Evolutionary conservation across 2,113 vertebrate species (phyloP).

Genomic region (Tamias sibiricus): DNA sequence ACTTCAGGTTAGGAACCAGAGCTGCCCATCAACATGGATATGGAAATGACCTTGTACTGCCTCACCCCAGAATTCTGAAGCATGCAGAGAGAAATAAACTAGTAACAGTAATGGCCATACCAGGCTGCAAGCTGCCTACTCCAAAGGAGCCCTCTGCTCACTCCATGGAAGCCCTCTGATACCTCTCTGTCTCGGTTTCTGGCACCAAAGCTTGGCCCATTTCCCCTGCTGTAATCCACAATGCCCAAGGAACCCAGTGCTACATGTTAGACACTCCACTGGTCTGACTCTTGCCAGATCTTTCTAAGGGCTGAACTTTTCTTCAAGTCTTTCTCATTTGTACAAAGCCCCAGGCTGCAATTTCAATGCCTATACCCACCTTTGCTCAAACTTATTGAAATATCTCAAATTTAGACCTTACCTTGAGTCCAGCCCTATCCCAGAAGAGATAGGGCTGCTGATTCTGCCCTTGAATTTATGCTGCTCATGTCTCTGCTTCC

Average conservation of each 20-base stretch:
- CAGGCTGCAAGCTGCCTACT: not conserved
- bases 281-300: not conserved
- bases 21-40: not conserved
- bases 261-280: not conserved
- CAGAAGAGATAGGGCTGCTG: not conserved
- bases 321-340: not conserved
- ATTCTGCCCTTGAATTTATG: not conserved
- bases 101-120: not conserved
- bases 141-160: fast-evolving
- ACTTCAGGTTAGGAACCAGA: not conserved
- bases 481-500: not conserved
- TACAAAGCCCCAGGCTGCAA: not conserved
- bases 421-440: not conserved
- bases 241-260: not conserved
- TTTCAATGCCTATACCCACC: not conserved
- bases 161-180: not conserved
- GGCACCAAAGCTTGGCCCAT: not conserved
- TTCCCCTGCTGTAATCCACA: not conserved
- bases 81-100: not conserved
- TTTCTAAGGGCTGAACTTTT: not conserved
- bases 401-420: not conserved
- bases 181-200: not conserved
- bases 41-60: not conserved
- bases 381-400: not conserved
- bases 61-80: not conserved